Evolutionary conservation across 35 echinoderm and acorn worm genomes (phyloP).

Genomic region (Lytechinus variegatus): DNA sequence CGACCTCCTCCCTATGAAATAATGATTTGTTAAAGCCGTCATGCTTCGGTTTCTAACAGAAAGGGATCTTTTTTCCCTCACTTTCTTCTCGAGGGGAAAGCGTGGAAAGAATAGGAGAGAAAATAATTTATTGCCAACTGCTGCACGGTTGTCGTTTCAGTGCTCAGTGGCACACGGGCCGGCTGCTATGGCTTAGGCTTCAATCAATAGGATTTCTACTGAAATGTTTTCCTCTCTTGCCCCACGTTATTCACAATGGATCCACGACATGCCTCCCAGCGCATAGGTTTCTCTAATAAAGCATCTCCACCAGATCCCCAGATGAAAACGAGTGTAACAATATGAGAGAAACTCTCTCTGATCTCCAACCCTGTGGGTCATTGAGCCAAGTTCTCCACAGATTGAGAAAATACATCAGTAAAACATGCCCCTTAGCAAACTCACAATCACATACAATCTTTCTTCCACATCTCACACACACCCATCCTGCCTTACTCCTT

Average conservation of each 20-base stretch:
- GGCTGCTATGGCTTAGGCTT: slow-evolving; percentile 40
- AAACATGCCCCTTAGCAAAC: slow-evolving; percentile 36
- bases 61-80: background rate
- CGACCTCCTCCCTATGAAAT: slow-evolving; percentile 47
- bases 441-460: background rate
- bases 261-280: background rate
- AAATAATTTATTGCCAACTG: slow-evolving; percentile 44
- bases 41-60: slow-evolving; percentile 44
- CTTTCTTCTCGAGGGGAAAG: slow-evolving; percentile 13
- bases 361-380: background rate
- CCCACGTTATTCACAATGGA: background rate
- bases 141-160: slow-evolving; percentile 37
- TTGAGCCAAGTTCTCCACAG: background rate
- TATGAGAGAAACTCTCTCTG: background rate
- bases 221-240: slow-evolving; percentile 38
- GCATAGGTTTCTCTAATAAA: background rate
- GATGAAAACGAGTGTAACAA: slow-evolving; percentile 34
- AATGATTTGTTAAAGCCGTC: slow-evolving; percentile 58
- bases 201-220: slow-evolving; percentile 49
- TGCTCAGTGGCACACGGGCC: slow-evolving; percentile 29
- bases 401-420: slow-evolving; percentile 23
- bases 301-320: background rate
- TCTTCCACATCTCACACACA: background rate
- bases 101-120: slow-evolving; percentile 35
- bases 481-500: background rate